Evolutionary conservation across 2,113 vertebrate species (phyloP).

Genomic region (Thamnaconus septentrionalis): DNA sequence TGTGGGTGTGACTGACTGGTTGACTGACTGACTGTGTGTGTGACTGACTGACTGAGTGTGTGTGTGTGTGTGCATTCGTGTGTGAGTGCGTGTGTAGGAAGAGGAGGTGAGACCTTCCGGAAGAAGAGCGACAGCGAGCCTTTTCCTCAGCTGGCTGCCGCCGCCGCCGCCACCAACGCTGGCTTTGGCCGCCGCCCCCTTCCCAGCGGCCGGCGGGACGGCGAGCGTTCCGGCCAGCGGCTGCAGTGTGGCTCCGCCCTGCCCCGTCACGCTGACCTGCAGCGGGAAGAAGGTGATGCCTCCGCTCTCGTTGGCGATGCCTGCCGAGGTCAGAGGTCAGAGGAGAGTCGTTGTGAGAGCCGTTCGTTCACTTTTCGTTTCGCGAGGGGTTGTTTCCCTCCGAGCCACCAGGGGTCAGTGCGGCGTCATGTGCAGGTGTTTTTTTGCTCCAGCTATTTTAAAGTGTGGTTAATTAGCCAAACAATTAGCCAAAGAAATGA

Average conservation of each 20-base stretch:
- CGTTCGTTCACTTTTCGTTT: rapidly evolving
- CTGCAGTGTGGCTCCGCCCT: conserved; percentile 78
- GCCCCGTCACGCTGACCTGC: conserved; percentile 76
- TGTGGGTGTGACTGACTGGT: too few relatives aligned
- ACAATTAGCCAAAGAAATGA: too few relatives aligned
- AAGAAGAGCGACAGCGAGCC: conserved; percentile 94
- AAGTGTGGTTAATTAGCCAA: too few relatives aligned
- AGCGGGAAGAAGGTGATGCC: conserved; percentile 80
- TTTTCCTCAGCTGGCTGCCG: conserved; percentile 73
- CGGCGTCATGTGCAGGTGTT: too few relatives aligned
- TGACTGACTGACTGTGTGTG: too few relatives aligned
- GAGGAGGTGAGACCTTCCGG: conserved; percentile 81
- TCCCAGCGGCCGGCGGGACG: conserved; percentile 58
- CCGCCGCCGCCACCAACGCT: neutral
- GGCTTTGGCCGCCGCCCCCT: conserved; percentile 61
- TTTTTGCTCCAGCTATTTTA: too few relatives aligned
- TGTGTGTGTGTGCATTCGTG: too few relatives aligned
- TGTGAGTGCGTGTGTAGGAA: too few relatives aligned
- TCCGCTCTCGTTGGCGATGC: conserved; percentile 92
- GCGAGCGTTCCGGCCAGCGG: conserved; percentile 65
- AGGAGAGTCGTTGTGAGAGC: neutral
- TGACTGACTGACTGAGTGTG: too few relatives aligned
- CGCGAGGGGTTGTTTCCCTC: too few relatives aligned
- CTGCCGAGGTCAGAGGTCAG: conserved; percentile 58
- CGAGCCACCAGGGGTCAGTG: too few relatives aligned